Percentiles rank a stretch among this genome's conserved stretches.
These are phyloP conservation scores for Indicator indicator DNA, from an alignment of 2,113 vertebrate genomes.

Conservation along the genomic window DNA sequence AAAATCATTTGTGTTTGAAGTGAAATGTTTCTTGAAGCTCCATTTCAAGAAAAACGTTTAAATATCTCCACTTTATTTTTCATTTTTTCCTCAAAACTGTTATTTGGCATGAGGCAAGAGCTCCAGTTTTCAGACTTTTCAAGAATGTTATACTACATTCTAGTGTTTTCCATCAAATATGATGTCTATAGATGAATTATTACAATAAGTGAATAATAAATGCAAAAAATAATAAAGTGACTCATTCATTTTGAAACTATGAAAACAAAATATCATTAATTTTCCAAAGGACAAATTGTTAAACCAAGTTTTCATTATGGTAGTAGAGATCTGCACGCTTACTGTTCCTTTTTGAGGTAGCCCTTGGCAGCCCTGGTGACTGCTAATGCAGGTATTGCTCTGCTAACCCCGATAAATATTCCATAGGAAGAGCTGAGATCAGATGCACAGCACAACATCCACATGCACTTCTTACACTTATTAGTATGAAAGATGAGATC, in stretches of 20 bases:
- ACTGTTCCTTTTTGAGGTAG: background rate
- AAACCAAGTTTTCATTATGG: background rate
- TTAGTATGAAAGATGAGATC: background rate
- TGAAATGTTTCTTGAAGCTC: background rate
- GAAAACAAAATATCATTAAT: background rate
- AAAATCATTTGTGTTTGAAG: background rate
- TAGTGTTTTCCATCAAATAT: constrained; percentile 50
- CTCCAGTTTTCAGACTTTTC: background rate
- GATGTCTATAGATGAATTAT: background rate
- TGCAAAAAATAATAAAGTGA: constrained; percentile 21
- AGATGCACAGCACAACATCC: background rate
- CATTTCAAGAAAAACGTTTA: background rate
- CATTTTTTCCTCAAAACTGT: background rate
- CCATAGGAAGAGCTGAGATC: background rate
- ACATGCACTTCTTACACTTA: background rate
- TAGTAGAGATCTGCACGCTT: background rate
- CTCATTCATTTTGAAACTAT: background rate
- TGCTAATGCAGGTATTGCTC: background rate
- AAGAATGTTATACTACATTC: constrained; percentile 20
- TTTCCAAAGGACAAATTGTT: background rate
- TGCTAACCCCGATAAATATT: background rate
- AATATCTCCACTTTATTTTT: background rate
- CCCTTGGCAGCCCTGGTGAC: background rate
- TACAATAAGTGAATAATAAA: constrained; percentile 15
- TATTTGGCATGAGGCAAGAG: background rate